Conservation (phyloP, 2,888 invertebrate genomes). For the Alviniconcha strummeri region DNA sequence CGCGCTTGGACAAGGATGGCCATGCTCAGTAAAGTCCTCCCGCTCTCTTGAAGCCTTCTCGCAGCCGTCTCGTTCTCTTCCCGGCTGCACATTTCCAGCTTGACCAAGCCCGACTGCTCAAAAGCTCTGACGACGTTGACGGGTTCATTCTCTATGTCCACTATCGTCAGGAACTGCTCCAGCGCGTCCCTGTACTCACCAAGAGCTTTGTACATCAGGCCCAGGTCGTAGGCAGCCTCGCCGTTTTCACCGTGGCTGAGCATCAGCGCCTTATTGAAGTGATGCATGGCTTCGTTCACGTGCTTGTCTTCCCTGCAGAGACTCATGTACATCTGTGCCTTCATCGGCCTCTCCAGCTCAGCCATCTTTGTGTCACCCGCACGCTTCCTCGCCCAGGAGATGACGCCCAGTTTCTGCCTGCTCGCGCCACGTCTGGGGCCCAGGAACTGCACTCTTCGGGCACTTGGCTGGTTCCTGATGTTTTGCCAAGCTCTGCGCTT, state of each 20-base stretch:
- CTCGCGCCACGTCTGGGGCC: constrained; percentile 8
- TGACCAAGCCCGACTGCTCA: constrained; percentile 19
- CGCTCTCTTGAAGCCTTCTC: neutral
- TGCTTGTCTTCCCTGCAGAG: neutral
- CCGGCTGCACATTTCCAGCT: constrained; percentile 11
- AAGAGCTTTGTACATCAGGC: constrained; percentile 24
- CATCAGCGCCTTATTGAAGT: constrained; percentile 23
- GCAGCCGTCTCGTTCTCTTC: neutral
- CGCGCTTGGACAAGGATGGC: neutral
- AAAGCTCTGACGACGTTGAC: constrained; percentile 11
- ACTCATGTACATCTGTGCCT: neutral
- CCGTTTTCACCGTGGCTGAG: constrained; percentile 2
- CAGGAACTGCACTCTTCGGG: neutral
- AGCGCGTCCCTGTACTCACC: constrained; percentile 7
- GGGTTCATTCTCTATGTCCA: neutral
- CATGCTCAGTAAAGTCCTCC: constrained; percentile 18
- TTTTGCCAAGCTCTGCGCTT: neutral
- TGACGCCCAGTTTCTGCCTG: neutral
- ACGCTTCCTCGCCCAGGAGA: neutral
- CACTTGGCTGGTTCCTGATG: neutral
- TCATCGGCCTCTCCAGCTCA: neutral
- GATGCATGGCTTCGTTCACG: constrained; percentile 11
- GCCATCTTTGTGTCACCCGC: neutral
- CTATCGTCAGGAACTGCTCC: constrained; percentile 19
- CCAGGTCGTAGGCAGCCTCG: constrained; percentile 17